Conservation (phyloP, 2,888 invertebrate species). For the Cephus nigrinus region DNA sequence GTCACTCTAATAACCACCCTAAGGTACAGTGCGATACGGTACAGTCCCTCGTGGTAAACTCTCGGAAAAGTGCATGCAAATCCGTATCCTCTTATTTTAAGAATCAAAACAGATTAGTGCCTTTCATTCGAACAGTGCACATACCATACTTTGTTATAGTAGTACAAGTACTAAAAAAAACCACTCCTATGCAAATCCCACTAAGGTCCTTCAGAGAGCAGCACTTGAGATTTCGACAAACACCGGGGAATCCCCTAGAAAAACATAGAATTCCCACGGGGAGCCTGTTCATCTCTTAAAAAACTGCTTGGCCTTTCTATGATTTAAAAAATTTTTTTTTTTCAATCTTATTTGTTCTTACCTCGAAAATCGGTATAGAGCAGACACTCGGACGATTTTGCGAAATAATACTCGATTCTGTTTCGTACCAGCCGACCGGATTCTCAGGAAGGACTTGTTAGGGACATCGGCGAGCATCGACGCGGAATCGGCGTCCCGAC, state of each 20-base stretch:
- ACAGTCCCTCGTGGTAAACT: background rate
- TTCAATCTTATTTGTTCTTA: background rate
- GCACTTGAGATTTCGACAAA: constrained; percentile 20
- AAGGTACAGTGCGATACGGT: background rate
- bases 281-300: background rate
- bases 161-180: background rate
- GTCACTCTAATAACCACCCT: background rate
- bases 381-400: background rate
- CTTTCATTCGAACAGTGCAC: constrained; percentile 13
- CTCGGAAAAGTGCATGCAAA: background rate
- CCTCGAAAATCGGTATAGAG: background rate
- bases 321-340: background rate
- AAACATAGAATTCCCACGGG: constrained; percentile 17
- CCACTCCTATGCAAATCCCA: constrained; percentile 17
- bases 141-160: background rate
- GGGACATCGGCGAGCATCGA: background rate
- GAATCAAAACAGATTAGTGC: constrained; percentile 25
- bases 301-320: background rate
- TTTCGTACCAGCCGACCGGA: background rate
- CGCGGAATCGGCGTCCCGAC: constrained; percentile 1
- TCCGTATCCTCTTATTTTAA: constrained; percentile 19
- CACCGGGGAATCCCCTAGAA: constrained; percentile 19
- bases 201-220: constrained; percentile 12
- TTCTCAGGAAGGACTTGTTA: background rate
- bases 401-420: background rate